phyloP scores from a whole-genome alignment of 1,140 invertebrate genomes.

The Sarcophaga bullata region DNA sequence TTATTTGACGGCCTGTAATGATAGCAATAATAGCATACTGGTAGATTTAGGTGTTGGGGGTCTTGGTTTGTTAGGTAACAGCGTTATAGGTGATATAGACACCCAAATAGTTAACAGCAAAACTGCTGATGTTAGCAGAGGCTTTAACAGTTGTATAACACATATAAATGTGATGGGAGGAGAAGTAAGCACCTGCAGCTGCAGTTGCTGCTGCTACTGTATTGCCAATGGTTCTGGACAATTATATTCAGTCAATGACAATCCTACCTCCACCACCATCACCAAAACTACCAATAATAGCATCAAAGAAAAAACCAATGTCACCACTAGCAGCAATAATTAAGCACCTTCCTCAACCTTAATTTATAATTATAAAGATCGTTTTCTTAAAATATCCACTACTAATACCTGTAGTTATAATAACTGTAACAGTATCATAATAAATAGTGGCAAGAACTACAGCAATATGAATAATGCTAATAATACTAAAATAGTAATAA shows the following conservation, averaged over 20 bases:
- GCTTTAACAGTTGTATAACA: slow-evolving; percentile 43
- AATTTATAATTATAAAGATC: slow-evolving; percentile 17
- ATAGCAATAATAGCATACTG: slow-evolving; percentile 42
- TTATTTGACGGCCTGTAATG: slow-evolving; percentile 10
- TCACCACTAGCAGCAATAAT: slow-evolving; percentile 40
- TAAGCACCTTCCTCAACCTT: background rate
- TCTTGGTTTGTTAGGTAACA: slow-evolving; percentile 35
- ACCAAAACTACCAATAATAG: slow-evolving; percentile 33
- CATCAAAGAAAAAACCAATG: background rate
- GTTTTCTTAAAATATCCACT: slow-evolving; percentile 36
- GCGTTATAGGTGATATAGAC: slow-evolving; percentile 31
- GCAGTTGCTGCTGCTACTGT: slow-evolving; percentile 36
- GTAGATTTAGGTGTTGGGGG: slow-evolving; percentile 41
- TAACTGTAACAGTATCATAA: slow-evolving; percentile 40
- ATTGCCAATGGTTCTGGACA: slow-evolving; percentile 40
- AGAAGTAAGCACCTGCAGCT: slow-evolving; percentile 33
- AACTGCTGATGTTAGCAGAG: slow-evolving; percentile 33
- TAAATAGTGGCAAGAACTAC: slow-evolving; percentile 33
- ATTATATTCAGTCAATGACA: slow-evolving; percentile 44
- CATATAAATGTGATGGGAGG: slow-evolving; percentile 36
- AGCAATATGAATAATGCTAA: slow-evolving; percentile 24
- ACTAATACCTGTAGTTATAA: slow-evolving; percentile 33
- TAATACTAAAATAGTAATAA: slow-evolving; percentile 34
- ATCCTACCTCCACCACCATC: slow-evolving; percentile 42
- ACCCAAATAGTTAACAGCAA: slow-evolving; percentile 32